These are phyloP conservation scores for Tinamus guttatus DNA, from an alignment of 2,113 vertebrate genomes.

Conservation along the genomic window DNA sequence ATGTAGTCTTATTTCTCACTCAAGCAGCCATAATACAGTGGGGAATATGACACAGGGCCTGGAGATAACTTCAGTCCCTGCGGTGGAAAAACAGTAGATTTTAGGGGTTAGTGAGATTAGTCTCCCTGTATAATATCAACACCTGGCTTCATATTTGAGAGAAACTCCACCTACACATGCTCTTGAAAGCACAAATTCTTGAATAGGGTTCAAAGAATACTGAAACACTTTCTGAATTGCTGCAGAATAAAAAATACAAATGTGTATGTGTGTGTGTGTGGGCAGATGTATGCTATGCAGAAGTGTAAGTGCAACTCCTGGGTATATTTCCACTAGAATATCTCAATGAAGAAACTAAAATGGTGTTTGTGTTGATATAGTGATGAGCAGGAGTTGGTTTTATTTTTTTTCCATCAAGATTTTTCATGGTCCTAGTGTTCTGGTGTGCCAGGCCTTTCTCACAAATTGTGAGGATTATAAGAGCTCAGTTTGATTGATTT, in stretches of 20 bases:
- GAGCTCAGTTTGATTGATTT: not conserved
- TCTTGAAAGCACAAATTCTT: not conserved
- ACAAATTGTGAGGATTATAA: not conserved
- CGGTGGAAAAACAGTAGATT: not conserved
- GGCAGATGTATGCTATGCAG: too few relatives aligned
- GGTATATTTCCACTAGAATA: not conserved
- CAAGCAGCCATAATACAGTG: not conserved
- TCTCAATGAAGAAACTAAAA: not conserved
- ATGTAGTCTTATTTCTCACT: not conserved
- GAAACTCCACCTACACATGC: not conserved
- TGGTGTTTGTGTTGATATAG: not conserved
- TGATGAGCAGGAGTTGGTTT: not conserved
- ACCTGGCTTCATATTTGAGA: not conserved
- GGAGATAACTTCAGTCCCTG: not conserved
- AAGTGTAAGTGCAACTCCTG: not conserved
- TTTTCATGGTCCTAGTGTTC: not conserved
- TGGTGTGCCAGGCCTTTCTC: not conserved
- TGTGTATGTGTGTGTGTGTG: too few relatives aligned
- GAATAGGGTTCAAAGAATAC: not conserved
- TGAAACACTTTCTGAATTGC: not conserved
- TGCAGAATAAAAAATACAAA: not conserved
- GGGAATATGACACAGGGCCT: accelerated
- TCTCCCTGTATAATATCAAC: not conserved
- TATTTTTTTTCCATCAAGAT: not conserved
- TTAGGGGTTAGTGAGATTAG: not conserved